Evolutionary conservation across 2,797 vertebrate genomes (phyloP).

Genomic region (Pygocentrus nattereri): DNA sequence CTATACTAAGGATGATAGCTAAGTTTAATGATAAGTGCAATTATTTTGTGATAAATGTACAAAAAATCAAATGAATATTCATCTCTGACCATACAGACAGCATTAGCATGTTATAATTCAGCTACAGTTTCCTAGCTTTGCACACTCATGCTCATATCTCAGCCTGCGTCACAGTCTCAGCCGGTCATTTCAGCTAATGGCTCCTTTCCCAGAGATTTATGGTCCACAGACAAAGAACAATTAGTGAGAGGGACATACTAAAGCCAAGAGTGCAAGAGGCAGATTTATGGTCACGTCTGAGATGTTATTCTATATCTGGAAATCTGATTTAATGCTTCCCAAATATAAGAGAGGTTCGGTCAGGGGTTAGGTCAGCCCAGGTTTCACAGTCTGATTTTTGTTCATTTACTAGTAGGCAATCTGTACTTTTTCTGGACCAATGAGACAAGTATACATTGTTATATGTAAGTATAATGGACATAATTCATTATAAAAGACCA

Average conservation of each 20-base stretch:
- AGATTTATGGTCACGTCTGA: constrained; percentile 73
- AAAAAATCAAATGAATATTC: neutral
- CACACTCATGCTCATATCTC: constrained; percentile 54
- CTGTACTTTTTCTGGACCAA: neutral
- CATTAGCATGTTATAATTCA: neutral
- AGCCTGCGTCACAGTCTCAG: constrained; percentile 42
- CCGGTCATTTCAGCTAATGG: constrained; percentile 74
- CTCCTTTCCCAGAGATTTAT: constrained; percentile 74
- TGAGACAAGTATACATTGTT: neutral
- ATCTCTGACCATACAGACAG: neutral
- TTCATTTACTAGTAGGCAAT: constrained; percentile 44
- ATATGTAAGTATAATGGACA: neutral
- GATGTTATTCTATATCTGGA: constrained; percentile 75
- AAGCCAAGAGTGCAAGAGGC: constrained; percentile 59
- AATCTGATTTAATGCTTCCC: constrained; percentile 74
- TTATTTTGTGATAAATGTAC: neutral
- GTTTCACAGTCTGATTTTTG: neutral
- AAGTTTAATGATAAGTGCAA: no score
- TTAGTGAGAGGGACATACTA: constrained; percentile 77
- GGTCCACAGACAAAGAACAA: constrained; percentile 73
- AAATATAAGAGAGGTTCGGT: constrained; percentile 52
- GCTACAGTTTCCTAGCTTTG: constrained; percentile 13
- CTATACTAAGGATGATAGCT: no score
- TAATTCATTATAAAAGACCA: neutral
- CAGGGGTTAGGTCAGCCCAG: neutral